These are phyloP conservation scores for Mesorhabditis belari DNA, from an alignment of 2,888 invertebrate genomes.

Conservation along the genomic window DNA sequence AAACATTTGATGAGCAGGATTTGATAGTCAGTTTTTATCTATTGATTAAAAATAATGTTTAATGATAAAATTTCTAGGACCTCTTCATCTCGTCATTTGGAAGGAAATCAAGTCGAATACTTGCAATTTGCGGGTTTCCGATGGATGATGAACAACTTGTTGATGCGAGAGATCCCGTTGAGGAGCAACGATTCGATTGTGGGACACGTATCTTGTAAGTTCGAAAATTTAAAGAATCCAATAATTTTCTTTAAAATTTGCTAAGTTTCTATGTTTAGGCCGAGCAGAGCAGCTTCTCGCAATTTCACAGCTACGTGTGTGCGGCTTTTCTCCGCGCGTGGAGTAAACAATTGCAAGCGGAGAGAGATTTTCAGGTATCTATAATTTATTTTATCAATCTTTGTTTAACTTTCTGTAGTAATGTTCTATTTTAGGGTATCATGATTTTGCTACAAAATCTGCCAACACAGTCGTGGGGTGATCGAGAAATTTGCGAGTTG, in stretches of 20 bases:
- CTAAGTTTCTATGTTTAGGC: constrained; percentile 52
- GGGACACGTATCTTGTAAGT: constrained; percentile 92
- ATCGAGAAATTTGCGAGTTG: constrained; percentile 85
- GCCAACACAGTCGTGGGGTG: constrained; percentile 93
- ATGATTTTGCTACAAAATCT: constrained; percentile 91
- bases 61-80: constrained; percentile 58
- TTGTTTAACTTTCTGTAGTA: background rate
- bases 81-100: constrained; percentile 84
- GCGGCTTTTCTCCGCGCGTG: constrained; percentile 95
- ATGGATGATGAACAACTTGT: constrained; percentile 99
- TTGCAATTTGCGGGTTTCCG: constrained; percentile 98
- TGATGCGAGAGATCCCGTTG: constrained; percentile 91
- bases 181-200: constrained; percentile 90
- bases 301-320: constrained; percentile 95
- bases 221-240: background rate
- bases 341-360: constrained; percentile 77
- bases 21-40: constrained; percentile 69
- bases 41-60: background rate
- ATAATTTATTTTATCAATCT: constrained; percentile 6
- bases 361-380: constrained; percentile 88
- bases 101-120: constrained; percentile 88
- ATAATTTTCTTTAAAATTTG: background rate
- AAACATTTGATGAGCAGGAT: constrained; percentile 89
- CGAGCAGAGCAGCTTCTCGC: constrained; percentile 83
- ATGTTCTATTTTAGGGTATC: constrained; percentile 65